Evolutionary conservation across 2,888 invertebrate species (phyloP).

Genomic region (Branchipolynoe longqiensis): DNA sequence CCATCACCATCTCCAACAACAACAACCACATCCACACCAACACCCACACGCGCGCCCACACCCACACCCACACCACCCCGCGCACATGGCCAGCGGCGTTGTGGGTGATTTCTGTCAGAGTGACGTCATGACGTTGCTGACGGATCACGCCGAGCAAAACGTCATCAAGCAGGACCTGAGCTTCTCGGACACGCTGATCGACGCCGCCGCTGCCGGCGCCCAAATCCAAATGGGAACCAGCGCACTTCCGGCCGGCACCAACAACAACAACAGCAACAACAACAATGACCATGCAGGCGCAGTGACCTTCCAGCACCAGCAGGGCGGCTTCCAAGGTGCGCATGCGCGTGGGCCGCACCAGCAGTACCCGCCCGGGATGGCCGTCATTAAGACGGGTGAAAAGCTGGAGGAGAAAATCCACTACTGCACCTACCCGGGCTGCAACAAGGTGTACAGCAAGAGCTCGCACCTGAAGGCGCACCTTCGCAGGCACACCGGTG

Average conservation of each 20-base stretch:
- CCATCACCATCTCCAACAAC: conserved; percentile 26
- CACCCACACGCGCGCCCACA: background rate
- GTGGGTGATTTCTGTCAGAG: conserved; percentile 23
- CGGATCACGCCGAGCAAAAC: conserved; percentile 13
- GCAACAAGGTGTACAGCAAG: conserved; percentile 98
- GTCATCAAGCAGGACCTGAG: conserved; percentile 39
- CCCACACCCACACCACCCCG: conserved; percentile 18
- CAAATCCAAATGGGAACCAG: background rate
- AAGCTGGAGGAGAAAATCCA: conserved; percentile 84
- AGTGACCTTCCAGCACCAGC: background rate
- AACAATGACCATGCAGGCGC: conserved; percentile 22
- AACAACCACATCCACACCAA: background rate
- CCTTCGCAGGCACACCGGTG: conserved; percentile 92
- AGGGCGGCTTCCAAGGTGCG: conserved; percentile 10
- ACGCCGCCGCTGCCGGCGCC: conserved; percentile 38
- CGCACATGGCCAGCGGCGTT: too few relatives aligned
- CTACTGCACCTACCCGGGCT: conserved; percentile 85
- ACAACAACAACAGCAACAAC: too few relatives aligned
- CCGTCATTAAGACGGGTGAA: conserved; percentile 63
- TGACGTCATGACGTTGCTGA: conserved; percentile 25
- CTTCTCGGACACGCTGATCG: conserved; percentile 43
- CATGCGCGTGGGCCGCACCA: conserved; percentile 29
- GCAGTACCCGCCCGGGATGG: conserved; percentile 44
- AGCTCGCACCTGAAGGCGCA: conserved; percentile 98
- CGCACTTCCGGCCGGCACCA: conserved; percentile 15